Percentiles rank a stretch among this genome's conserved stretches.
These are phyloP conservation scores for Dermochelys coriacea DNA, from an alignment of 2,797 vertebrate species.

Conservation along the genomic window DNA sequence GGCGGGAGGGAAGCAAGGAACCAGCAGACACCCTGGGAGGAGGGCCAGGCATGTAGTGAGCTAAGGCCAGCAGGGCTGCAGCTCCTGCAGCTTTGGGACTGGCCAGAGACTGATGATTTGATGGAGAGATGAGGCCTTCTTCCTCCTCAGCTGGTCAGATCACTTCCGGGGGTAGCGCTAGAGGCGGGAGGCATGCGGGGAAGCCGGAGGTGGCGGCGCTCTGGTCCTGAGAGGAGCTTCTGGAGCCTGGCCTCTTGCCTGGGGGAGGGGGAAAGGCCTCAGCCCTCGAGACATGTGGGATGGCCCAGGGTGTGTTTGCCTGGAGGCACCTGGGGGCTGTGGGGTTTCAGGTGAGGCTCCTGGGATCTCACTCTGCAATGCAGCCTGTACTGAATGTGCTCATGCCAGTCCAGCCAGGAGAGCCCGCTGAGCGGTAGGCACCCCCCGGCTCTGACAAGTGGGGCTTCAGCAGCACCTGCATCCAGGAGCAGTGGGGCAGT, in stretches of 20 bases:
- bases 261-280: not conserved
- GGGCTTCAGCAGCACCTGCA: not conserved
- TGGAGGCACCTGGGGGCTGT: not conserved
- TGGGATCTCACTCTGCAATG: not conserved
- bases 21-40: not conserved
- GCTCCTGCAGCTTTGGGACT: not conserved
- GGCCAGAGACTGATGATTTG: not conserved
- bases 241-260: not conserved
- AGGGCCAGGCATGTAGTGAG: not conserved
- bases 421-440: not conserved
- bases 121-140: not conserved
- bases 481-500: not conserved
- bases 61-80: not conserved
- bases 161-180: not conserved
- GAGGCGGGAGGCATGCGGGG: not conserved
- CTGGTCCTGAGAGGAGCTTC: not conserved
- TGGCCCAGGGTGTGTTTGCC: not conserved
- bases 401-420: not conserved
- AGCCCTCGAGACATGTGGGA: not conserved
- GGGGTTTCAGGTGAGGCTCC: not conserved
- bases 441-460: not conserved
- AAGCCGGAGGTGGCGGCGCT: not conserved
- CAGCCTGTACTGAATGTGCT: too few relatives aligned
- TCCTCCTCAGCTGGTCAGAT: not conserved
- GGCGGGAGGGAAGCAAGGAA: not conserved